Conservation (phyloP, 2,113 vertebrate species). For the Psittacula cyanocephala region DNA sequence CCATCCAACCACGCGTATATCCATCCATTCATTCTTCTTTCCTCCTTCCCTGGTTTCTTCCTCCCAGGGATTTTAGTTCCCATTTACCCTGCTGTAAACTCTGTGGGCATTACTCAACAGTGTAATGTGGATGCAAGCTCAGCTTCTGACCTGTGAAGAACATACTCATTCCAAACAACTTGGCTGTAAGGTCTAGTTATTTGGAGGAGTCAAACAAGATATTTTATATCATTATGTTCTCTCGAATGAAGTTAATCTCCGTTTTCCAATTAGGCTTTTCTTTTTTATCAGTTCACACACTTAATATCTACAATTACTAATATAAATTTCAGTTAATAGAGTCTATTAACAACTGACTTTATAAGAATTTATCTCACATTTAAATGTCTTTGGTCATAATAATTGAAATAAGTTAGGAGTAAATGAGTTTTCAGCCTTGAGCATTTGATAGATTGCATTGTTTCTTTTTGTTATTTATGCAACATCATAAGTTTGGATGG, state of each 20-base stretch:
- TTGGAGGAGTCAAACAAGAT: background rate
- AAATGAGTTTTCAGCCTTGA: conserved; percentile 49
- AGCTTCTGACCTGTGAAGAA: background rate
- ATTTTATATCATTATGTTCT: background rate
- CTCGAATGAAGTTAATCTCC: conserved; percentile 50
- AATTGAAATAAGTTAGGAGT: conserved; percentile 48
- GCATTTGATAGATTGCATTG: background rate
- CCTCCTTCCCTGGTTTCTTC: background rate
- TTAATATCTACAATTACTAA: conserved; percentile 50
- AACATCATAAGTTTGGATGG: background rate
- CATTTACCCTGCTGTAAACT: background rate
- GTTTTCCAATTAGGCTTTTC: conserved; percentile 52
- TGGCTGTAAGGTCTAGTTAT: background rate
- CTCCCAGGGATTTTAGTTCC: background rate
- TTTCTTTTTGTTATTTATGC: conserved; percentile 3
- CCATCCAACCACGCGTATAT: background rate
- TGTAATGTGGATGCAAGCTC: background rate
- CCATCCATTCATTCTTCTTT: no score
- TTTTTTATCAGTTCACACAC: conserved; percentile 50
- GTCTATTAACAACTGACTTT: conserved; percentile 37
- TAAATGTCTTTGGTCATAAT: conserved; percentile 57
- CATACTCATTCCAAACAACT: background rate
- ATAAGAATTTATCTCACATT: conserved; percentile 59
- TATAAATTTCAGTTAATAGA: conserved; percentile 47
- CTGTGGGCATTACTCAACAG: accelerated